phyloP scores from a whole-genome alignment of 2,888 invertebrate species.

The Macaria liturata region DNA sequence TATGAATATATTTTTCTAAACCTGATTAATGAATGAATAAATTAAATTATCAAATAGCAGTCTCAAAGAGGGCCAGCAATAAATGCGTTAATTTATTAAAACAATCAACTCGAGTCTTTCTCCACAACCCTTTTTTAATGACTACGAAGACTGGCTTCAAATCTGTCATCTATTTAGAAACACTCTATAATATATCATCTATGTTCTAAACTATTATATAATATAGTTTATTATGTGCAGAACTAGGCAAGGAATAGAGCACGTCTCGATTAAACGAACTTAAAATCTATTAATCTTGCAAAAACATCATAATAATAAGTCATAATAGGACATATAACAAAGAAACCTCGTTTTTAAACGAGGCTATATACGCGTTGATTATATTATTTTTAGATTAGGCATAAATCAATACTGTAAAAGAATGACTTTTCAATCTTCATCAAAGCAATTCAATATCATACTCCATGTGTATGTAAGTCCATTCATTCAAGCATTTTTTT shows the following conservation, averaged over 20 bases:
- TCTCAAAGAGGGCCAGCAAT: slow-evolving; percentile 29
- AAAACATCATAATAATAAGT: background rate
- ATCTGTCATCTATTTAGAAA: slow-evolving; percentile 28
- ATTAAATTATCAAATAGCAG: slow-evolving; percentile 20
- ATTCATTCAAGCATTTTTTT: no score
- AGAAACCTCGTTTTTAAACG: no score
- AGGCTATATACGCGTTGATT: no score
- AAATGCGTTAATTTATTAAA: slow-evolving; percentile 18
- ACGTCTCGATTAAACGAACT: background rate
- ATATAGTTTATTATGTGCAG: slow-evolving; percentile 17
- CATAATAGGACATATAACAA: no score
- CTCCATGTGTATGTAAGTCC: no score
- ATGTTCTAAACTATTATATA: slow-evolving; percentile 24
- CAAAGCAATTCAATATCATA: no score
- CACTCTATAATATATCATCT: slow-evolving; percentile 13
- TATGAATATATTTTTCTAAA: background rate
- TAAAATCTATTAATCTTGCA: background rate
- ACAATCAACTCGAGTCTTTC: slow-evolving; percentile 58
- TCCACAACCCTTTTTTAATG: slow-evolving; percentile 74
- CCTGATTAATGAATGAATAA: slow-evolving; percentile 27
- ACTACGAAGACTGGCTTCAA: slow-evolving; percentile 23
- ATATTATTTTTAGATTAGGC: no score
- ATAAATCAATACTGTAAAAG: no score
- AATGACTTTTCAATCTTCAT: no score
- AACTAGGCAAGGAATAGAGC: slow-evolving; percentile 17